A percentile compares a stretch with the other conserved stretches of the same genome.
Conservation (phyloP, 92 coral and sea anemone genomes). For the Porites divaricata region DNA sequence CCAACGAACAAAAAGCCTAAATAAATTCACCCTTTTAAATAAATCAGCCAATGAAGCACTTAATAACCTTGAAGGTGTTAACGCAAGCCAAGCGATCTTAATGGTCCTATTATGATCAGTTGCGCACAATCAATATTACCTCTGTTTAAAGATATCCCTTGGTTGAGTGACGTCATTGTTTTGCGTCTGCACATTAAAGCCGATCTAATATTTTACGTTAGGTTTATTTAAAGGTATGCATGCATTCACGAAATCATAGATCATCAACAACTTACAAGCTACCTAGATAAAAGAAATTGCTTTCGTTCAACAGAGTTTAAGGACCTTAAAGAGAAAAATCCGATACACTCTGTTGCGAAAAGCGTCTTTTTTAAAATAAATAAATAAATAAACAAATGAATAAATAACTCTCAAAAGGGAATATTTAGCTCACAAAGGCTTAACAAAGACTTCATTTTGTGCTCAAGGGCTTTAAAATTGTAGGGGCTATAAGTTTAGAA, state of each 20-base stretch:
- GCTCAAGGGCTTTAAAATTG: not conserved
- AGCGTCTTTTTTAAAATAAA: no score
- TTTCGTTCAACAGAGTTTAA: not conserved
- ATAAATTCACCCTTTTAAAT: not conserved
- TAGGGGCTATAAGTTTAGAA: not conserved
- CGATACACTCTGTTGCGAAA: no score
- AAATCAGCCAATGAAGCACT: not conserved
- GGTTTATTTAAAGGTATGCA: slow-evolving; percentile 1
- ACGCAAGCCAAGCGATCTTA: no score
- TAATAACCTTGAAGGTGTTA: not conserved
- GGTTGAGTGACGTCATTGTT: not conserved
- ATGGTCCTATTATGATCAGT: no score
- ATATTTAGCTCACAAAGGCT: not conserved
- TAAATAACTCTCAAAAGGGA: not conserved
- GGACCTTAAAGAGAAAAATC: not conserved
- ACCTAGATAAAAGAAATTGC: not conserved
- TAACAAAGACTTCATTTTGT: not conserved
- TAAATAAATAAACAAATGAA: no score
- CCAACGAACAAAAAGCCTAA: not conserved
- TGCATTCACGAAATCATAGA: not conserved
- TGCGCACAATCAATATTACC: slow-evolving; percentile 20
- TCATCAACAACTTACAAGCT: not conserved
- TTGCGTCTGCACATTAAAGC: not conserved
- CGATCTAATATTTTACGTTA: not conserved
- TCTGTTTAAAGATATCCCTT: not conserved